A percentile compares a stretch with the other conserved stretches of the same genome.
phyloP scores from a whole-genome alignment of 2,888 invertebrate species.

The Aquatica leii region DNA sequence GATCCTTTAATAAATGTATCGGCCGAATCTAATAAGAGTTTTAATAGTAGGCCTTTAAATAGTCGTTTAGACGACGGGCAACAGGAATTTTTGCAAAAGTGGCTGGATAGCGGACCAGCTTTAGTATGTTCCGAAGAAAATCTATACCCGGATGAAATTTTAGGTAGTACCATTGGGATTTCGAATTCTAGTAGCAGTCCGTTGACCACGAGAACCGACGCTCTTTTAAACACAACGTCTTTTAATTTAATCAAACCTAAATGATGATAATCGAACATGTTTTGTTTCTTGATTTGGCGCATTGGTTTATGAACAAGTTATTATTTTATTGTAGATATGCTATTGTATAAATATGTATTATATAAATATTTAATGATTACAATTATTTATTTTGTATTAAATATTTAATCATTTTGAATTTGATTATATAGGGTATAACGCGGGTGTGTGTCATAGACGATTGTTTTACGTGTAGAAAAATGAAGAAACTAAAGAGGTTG shows the following conservation, averaged over 20 bases:
- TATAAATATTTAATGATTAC: no score
- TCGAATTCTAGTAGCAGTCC: constrained; percentile 30
- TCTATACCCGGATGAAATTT: constrained; percentile 49
- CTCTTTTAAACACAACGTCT: constrained; percentile 55
- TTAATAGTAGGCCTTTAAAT: constrained; percentile 15
- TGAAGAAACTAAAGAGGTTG: no score
- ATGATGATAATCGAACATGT: constrained; percentile 14
- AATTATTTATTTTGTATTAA: no score
- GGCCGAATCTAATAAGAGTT: constrained; percentile 27
- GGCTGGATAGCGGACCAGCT: constrained; percentile 50
- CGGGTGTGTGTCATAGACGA: no score
- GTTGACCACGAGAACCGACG: constrained; percentile 56
- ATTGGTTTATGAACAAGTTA: no score
- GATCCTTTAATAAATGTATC: constrained; percentile 48
- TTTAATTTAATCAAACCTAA: constrained; percentile 60
- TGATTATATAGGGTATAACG: no score
- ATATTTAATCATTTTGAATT: no score
- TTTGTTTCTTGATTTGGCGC: not conserved
- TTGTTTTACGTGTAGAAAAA: no score
- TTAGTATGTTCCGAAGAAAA: constrained; percentile 51
- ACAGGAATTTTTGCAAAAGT: constrained; percentile 51
- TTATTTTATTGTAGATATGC: no score
- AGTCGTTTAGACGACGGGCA: constrained; percentile 39
- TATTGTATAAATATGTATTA: no score
- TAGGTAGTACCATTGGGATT: constrained; percentile 40